Percentiles rank a stretch among this genome's conserved stretches.
These are phyloP conservation scores for Camponotus fellah DNA, from an alignment of 2,888 invertebrate genomes.

Conservation along the genomic window DNA sequence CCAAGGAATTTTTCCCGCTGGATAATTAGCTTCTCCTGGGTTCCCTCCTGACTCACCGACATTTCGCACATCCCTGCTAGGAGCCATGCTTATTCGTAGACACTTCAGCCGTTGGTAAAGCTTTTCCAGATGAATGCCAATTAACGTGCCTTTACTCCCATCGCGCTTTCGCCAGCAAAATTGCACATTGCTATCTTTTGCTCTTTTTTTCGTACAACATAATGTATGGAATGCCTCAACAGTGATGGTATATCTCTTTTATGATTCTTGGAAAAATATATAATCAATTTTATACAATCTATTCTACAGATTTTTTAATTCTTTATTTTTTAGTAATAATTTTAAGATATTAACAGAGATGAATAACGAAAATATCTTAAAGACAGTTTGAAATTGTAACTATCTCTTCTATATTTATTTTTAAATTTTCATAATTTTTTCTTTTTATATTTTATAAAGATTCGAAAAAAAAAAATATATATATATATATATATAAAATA, in stretches of 20 bases:
- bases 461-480: background rate
- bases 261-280: slow-evolving; percentile 13
- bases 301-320: background rate
- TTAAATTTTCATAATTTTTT: background rate
- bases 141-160: slow-evolving; percentile 67
- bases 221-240: background rate
- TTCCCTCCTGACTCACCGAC: slow-evolving; percentile 30
- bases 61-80: slow-evolving; percentile 58
- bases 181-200: slow-evolving; percentile 45
- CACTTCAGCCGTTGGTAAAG: slow-evolving; percentile 68
- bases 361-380: background rate
- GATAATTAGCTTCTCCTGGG: slow-evolving; percentile 70
- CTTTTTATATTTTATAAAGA: background rate
- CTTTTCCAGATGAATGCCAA: slow-evolving; percentile 74
- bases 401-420: background rate
- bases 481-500: background rate
- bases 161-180: slow-evolving; percentile 55
- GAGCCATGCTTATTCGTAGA: slow-evolving; percentile 30
- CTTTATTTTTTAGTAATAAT: background rate
- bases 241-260: background rate
- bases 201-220: slow-evolving; percentile 21
- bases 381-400: background rate
- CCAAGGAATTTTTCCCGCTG: slow-evolving; percentile 73
- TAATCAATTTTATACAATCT: background rate
- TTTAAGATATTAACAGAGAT: background rate